Conservation (phyloP, 2,797 vertebrate species). For the Catharus ustulatus region DNA sequence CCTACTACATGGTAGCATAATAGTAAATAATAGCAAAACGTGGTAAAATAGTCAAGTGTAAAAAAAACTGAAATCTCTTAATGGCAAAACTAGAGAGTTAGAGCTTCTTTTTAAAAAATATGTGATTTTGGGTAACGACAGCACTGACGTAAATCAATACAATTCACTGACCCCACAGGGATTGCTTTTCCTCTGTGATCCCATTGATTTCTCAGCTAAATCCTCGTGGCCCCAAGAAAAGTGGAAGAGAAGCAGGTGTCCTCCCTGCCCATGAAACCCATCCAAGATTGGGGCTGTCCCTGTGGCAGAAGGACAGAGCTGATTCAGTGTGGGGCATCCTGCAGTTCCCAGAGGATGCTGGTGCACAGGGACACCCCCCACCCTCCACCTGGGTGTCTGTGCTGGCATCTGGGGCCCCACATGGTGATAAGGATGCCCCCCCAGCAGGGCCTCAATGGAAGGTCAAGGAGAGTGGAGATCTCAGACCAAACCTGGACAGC, state of each 20-base stretch:
- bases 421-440: rapidly evolving
- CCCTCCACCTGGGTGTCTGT: not conserved
- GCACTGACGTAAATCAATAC: not conserved
- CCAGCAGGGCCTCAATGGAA: rapidly evolving
- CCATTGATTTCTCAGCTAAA: not conserved
- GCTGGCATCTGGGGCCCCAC: not conserved
- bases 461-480: not conserved
- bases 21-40: not conserved
- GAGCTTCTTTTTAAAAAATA: not conserved
- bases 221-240: not conserved
- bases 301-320: not conserved
- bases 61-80: not conserved
- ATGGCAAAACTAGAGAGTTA: not conserved
- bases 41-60: not conserved
- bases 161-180: not conserved
- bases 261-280: not conserved
- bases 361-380: rapidly evolving
- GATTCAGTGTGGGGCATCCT: rapidly evolving
- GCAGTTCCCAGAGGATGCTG: not conserved
- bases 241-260: not conserved
- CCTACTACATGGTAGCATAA: not conserved
- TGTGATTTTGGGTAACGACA: rapidly evolving
- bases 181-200: not conserved
- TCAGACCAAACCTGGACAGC: not conserved
- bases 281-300: not conserved